Evolutionary conservation across 2,888 invertebrate genomes (phyloP).

Genomic region (Ectemnius continuus): DNA sequence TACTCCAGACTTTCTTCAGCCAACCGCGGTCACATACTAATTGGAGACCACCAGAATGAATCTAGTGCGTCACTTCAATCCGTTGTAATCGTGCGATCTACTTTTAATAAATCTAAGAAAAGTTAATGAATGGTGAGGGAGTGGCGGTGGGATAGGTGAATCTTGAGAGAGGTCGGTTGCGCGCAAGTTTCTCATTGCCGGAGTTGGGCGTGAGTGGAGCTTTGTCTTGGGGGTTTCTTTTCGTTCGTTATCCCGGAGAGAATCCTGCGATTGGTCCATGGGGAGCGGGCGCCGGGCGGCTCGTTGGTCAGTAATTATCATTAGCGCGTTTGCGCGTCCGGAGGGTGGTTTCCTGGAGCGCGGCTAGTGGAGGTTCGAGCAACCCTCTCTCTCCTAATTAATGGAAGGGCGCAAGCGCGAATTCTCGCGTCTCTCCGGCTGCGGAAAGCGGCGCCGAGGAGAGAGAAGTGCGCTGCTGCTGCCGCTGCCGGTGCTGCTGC

Average conservation of each 20-base stretch:
- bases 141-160: not conserved
- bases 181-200: conserved; percentile 6
- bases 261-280: conserved; percentile 54
- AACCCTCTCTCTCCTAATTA: conserved; percentile 73
- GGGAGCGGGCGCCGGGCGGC: conserved; percentile 32
- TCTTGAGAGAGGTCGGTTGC: not conserved
- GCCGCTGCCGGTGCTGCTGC: conserved; percentile 23
- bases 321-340: conserved; percentile 68
- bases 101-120: not conserved
- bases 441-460: conserved; percentile 49
- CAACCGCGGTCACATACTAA: too few species aligned
- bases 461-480: conserved; percentile 34
- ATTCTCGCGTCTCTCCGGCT: conserved; percentile 59
- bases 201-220: not conserved
- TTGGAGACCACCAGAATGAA: not conserved
- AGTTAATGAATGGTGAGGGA: not conserved
- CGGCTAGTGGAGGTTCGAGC: conserved; percentile 56
- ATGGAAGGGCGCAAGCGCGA: conserved; percentile 72
- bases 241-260: conserved; percentile 25
- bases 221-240: conserved; percentile 13
- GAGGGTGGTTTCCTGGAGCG: conserved; percentile 45
- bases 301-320: conserved; percentile 75
- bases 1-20: too few species aligned
- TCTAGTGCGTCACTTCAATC: not conserved
- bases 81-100: not conserved